Evolutionary conservation across 2,888 invertebrate species (phyloP).

Genomic region (Eristalinus sepulchralis): DNA sequence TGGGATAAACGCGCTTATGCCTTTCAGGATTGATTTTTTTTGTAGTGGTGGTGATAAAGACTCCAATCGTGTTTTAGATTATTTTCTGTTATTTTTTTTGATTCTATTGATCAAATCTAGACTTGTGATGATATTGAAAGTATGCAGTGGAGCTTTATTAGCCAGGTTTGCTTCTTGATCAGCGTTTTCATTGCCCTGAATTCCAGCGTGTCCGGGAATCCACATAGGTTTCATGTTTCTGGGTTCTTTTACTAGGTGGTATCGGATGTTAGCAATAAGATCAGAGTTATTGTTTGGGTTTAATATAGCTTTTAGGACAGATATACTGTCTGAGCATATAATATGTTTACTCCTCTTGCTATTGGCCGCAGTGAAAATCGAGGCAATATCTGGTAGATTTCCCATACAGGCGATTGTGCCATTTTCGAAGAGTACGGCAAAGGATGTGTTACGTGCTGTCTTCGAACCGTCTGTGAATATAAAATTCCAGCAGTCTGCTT

Average conservation of each 20-base stretch:
- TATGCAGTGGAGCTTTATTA: neutral
- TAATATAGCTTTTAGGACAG: neutral
- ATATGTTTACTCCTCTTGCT: neutral
- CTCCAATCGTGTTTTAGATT: no score
- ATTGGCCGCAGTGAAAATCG: neutral
- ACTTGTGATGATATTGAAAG: no score
- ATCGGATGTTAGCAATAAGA: neutral
- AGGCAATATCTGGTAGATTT: neutral
- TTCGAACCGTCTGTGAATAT: constrained; percentile 14
- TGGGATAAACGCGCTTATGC: no score
- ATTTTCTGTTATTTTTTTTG: no score
- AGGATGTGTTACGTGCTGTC: neutral
- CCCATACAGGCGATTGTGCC: neutral
- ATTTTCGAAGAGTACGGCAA: neutral
- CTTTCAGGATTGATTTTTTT: no score
- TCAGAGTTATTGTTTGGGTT: constrained; percentile 14
- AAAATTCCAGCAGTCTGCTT: constrained; percentile 10
- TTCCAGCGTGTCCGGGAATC: neutral
- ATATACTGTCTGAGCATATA: neutral
- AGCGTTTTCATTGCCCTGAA: neutral
- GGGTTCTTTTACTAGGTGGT: no score
- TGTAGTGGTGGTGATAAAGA: no score
- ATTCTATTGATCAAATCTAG: no score
- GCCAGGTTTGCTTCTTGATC: neutral
- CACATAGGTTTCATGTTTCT: neutral